phyloP scores from a whole-genome alignment of 2,113 vertebrate genomes.

The Nothocercus julius region DNA sequence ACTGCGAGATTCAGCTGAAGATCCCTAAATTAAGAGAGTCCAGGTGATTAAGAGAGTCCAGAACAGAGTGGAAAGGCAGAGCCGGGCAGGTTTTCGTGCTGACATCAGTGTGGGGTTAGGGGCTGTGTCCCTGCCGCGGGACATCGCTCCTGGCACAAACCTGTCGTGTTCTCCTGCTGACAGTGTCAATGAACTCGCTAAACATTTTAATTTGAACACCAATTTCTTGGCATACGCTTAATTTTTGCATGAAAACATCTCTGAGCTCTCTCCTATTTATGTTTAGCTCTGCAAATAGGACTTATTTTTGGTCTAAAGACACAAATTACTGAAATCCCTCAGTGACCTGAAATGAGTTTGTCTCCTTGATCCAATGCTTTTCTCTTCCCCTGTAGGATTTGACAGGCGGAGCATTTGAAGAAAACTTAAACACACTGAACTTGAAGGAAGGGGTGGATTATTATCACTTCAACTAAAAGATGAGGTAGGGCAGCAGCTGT shows the following conservation, averaged over 20 bases:
- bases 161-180: not conserved
- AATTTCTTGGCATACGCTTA: fast-evolving
- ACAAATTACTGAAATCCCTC: not conserved
- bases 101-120: not conserved
- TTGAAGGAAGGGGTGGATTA: constrained; percentile 86
- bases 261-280: not conserved
- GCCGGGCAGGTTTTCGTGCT: not conserved
- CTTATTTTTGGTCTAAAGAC: not conserved
- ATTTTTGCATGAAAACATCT: not conserved
- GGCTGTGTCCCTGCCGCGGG: not conserved
- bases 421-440: constrained; percentile 81
- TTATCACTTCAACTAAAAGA: constrained; percentile 80
- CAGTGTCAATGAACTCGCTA: no score
- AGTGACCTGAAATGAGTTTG: not conserved
- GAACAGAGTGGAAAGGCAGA: not conserved
- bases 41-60: not conserved
- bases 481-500: not conserved
- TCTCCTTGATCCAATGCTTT: not conserved
- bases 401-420: constrained; percentile 89
- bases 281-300: not conserved
- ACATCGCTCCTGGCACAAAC: not conserved
- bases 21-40: not conserved
- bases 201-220: fast-evolving
- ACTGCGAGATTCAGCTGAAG: not conserved
- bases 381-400: constrained; percentile 81